Conservation (phyloP, 2,113 vertebrate genomes). For the Chamaea fasciata region DNA sequence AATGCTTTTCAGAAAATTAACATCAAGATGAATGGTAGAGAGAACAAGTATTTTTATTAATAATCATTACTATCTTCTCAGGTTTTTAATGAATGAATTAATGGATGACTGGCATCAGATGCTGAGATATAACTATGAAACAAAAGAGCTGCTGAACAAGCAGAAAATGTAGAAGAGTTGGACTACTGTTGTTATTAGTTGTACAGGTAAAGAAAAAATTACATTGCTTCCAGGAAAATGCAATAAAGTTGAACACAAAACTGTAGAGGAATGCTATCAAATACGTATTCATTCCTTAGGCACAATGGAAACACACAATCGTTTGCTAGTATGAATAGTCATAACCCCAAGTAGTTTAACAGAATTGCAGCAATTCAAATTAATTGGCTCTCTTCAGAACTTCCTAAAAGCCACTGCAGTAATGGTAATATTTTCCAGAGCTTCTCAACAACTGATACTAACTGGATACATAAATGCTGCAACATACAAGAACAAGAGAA, state of each 20-base stretch:
- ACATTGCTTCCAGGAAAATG: not conserved
- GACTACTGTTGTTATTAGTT: not conserved
- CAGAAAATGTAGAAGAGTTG: not conserved
- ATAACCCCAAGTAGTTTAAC: not conserved
- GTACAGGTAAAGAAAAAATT: not conserved
- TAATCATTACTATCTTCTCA: not conserved
- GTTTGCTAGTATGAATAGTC: not conserved
- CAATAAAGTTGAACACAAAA: not conserved
- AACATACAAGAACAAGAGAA: not conserved
- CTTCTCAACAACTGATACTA: not conserved
- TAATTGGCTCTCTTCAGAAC: not conserved
- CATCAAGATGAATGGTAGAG: not conserved
- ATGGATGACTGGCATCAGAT: not conserved
- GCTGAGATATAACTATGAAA: not conserved
- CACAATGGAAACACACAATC: not conserved
- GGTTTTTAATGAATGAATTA: not conserved
- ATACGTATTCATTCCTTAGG: not conserved
- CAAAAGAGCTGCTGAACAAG: not conserved
- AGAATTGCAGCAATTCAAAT: not conserved
- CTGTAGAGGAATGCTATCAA: not conserved
- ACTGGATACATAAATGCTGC: not conserved
- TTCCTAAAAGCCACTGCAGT: not conserved
- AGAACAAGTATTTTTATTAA: not conserved
- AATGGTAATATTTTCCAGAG: not conserved
- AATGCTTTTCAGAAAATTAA: not conserved